phyloP scores from a whole-genome alignment of 2,888 invertebrate species.

The Sphinx pinastri region DNA sequence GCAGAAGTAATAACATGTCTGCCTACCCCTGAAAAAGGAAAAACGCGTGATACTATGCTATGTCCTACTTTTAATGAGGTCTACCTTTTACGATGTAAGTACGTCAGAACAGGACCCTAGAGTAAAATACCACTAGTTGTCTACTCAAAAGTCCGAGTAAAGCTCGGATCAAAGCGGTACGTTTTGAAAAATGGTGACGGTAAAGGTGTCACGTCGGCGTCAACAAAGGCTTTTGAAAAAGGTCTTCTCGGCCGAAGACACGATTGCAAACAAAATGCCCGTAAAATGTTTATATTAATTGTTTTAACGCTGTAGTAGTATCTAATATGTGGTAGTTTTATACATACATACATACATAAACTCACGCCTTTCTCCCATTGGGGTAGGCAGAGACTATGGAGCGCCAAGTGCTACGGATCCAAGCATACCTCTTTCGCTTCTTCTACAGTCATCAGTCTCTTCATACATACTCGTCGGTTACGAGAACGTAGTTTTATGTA shows the following conservation, averaged over 20 bases:
- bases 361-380: too few relatives aligned
- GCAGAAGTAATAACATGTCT: too few relatives aligned
- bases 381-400: too few relatives aligned
- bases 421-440: too few relatives aligned
- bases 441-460: too few relatives aligned
- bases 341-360: too few relatives aligned
- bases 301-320: not conserved
- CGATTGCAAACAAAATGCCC: not conserved
- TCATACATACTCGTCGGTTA: too few relatives aligned
- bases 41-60: not conserved
- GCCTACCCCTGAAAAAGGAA: not conserved
- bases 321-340: not conserved
- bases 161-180: constrained; percentile 13
- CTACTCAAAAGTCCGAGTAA: not conserved
- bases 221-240: constrained; percentile 1
- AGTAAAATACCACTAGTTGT: not conserved
- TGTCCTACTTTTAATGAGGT: not conserved
- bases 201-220: not conserved
- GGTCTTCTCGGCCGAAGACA: not conserved
- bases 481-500: not conserved
- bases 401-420: too few relatives aligned
- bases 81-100: not conserved
- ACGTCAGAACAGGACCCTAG: not conserved
- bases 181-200: constrained; percentile 16
- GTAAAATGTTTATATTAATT: not conserved